Evolutionary conservation across 2,888 invertebrate genomes (phyloP).

Genomic region (Fragum sueziense): DNA sequence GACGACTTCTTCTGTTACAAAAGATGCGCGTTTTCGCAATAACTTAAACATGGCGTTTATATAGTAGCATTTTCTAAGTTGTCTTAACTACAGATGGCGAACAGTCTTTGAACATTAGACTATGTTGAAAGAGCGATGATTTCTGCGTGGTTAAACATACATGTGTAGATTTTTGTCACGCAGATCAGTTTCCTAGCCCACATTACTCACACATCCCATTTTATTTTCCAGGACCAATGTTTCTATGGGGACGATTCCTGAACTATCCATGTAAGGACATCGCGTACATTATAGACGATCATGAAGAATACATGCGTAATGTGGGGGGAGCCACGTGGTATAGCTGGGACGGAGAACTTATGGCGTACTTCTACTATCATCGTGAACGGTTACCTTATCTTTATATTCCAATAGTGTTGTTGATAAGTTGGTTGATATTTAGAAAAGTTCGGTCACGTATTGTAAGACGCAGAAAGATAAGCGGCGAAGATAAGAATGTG

Average conservation of each 20-base stretch:
- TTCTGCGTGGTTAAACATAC: too few relatives aligned
- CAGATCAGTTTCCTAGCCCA: too few relatives aligned
- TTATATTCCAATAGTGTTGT: not conserved
- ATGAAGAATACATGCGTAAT: constrained; percentile 19
- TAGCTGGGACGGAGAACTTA: constrained; percentile 19
- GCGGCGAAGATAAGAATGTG: not conserved
- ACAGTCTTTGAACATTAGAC: too few relatives aligned
- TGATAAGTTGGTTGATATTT: not conserved
- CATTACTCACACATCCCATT: too few relatives aligned
- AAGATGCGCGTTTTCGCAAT: too few relatives aligned
- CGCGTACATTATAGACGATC: constrained; percentile 14
- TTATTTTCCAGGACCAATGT: constrained; percentile 26
- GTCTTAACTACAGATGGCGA: too few relatives aligned
- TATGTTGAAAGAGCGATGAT: too few relatives aligned
- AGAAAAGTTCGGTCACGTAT: not conserved
- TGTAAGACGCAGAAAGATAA: not conserved
- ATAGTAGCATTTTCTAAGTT: too few relatives aligned
- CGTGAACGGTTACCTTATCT: not conserved
- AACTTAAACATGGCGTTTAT: too few relatives aligned
- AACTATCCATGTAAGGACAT: constrained; percentile 22
- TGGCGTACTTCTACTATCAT: constrained; percentile 1
- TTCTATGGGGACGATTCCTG: constrained; percentile 33
- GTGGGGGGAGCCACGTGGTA: constrained; percentile 30
- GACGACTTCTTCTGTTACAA: too few relatives aligned
- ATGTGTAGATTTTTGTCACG: too few relatives aligned